phyloP scores from a whole-genome alignment of 2,888 invertebrate species.

The Hydroisotoma schaefferi region DNA sequence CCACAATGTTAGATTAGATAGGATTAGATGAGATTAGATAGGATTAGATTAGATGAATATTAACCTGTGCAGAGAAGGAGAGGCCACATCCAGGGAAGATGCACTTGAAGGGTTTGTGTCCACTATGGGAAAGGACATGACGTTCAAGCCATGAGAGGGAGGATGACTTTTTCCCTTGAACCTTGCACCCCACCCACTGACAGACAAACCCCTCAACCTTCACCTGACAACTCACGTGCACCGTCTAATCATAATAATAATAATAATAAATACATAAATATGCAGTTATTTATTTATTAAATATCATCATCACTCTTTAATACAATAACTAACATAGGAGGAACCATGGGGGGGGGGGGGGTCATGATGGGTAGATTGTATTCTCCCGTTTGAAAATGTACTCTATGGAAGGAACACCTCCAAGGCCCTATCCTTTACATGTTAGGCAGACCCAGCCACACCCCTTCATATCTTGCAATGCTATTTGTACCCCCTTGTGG shows the following conservation, averaged over 20 bases:
- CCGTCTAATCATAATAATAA: slow-evolving; percentile 67
- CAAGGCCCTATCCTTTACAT: too few species aligned
- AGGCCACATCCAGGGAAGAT: slow-evolving; percentile 87
- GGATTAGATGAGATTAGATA: background rate
- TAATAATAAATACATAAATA: background rate
- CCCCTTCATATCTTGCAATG: too few species aligned
- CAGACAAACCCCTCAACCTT: slow-evolving; percentile 76
- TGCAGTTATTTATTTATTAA: slow-evolving; percentile 15
- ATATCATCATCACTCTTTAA: background rate
- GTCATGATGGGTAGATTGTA: background rate
- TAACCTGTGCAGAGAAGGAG: slow-evolving; percentile 54
- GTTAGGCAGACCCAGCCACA: too few species aligned
- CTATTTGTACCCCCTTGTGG: too few species aligned
- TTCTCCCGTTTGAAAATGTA: slow-evolving; percentile 1
- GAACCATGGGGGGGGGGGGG: background rate
- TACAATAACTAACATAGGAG: background rate
- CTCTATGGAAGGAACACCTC: too few species aligned
- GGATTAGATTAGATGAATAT: background rate
- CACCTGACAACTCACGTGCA: slow-evolving; percentile 81
- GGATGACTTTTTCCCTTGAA: slow-evolving; percentile 85
- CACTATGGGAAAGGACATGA: slow-evolving; percentile 85
- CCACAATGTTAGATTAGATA: background rate
- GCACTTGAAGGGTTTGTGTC: slow-evolving; percentile 91
- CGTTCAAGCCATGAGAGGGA: slow-evolving; percentile 90
- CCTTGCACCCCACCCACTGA: slow-evolving; percentile 91